Base-by-base conservation (phyloP, 2,113 vertebrate genomes). In the Aplodontia rufa region DNA sequence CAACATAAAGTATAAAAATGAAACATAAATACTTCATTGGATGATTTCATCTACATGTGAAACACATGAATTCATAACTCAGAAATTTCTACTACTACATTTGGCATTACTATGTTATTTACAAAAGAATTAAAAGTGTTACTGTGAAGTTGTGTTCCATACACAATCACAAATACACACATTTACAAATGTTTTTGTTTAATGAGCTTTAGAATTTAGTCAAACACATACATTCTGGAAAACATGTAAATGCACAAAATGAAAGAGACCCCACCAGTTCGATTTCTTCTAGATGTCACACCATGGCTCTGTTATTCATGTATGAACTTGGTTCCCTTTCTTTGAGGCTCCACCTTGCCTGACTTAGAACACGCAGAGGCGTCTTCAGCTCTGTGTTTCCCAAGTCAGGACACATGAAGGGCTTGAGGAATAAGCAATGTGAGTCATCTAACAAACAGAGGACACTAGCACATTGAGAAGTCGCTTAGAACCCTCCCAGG, bases 361-460 rank as follows among this genome's bases (percentile, higher is more conserved):
- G 16, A 37, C 26, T 20, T 12, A 87, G 14, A 53, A 91, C 58
- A 17, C 32, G 87, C 24, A 51, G 69, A 84, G 26, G 6, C 24
- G 4, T 60, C 10, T n/a, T 58, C 17, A 85, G 37, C 35, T 76
- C 80, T 32, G 66, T 40, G 2, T 74, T 93, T 19, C 55, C n/a
- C 28, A 91, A 69, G 91, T 93, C 30, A 91, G 26, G 17, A 91
- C 35, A 45, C 71, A 58, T 4, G 74, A 87, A 37, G 86, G 40
- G 3, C 24, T 19, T 53, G 74, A 55, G 53, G 51, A 42, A 32
- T 80, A 69, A 5, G 68, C 6, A 4, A 78, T 45, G 60, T 16
- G 10, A 83, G 91, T 17, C 20, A 1, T 12, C 2, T 49, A 2
- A 6, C 24, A 42, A 72, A 58, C 7, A 10, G 66, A 22, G 1